phyloP scores from a whole-genome alignment of 2,888 invertebrate genomes.

The Lasioglossum marginatum region DNA sequence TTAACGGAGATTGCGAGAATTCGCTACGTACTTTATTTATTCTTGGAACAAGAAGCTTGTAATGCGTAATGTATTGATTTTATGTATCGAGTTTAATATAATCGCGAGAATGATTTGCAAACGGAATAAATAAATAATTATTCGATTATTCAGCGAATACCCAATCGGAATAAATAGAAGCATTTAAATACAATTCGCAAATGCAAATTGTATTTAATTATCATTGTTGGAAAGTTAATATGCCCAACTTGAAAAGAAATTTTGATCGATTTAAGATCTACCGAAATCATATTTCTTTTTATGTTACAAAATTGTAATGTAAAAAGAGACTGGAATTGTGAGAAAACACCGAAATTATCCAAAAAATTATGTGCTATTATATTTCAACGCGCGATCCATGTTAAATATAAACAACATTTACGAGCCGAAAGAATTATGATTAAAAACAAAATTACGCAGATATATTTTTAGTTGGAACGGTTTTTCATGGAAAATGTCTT shows the following conservation, averaged over 20 bases:
- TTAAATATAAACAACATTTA: conserved; percentile 10
- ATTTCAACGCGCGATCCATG: neutral
- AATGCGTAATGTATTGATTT: conserved; percentile 27
- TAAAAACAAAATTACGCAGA: conserved; percentile 28
- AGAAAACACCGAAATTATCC: neutral
- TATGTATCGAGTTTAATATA: conserved; percentile 6
- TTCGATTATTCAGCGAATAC: neutral
- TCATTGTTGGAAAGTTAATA: neutral
- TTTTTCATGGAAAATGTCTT: conserved; percentile 57
- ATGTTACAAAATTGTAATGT: neutral
- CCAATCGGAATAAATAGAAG: neutral
- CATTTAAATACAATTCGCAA: too few species aligned
- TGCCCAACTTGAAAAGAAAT: neutral
- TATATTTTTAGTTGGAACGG: conserved; percentile 52
- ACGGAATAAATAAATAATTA: neutral
- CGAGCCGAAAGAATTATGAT: neutral
- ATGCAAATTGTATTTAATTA: neutral
- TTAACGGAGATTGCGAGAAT: conserved; percentile 33
- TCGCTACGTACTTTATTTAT: conserved; percentile 24
- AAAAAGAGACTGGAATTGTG: neutral
- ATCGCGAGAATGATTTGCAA: neutral
- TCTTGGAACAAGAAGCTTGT: conserved; percentile 34
- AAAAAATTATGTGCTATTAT: neutral
- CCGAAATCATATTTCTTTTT: neutral
- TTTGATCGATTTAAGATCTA: neutral